phyloP scores from a whole-genome alignment of 2,888 invertebrate species.

The Eumacrocentrus americanus region DNA sequence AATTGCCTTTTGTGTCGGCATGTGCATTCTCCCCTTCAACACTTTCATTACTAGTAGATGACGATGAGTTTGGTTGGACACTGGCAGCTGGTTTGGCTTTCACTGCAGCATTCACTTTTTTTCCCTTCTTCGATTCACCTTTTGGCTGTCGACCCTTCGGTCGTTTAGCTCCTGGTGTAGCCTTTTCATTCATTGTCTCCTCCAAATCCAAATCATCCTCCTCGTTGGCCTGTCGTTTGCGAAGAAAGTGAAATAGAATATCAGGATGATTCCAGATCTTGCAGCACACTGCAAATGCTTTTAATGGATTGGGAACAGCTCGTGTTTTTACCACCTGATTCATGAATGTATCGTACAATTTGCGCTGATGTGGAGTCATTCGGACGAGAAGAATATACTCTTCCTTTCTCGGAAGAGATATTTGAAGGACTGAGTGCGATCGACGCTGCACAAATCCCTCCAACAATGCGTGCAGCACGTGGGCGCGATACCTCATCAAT shows the following conservation, averaged over 20 bases:
- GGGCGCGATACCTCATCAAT: slow-evolving; percentile 93
- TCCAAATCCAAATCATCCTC: slow-evolving; percentile 83
- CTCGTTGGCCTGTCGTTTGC: slow-evolving; percentile 79
- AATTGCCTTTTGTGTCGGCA: slow-evolving; percentile 41
- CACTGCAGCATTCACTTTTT: slow-evolving; percentile 48
- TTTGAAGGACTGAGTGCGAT: slow-evolving; percentile 90
- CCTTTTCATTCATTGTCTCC: slow-evolving; percentile 70
- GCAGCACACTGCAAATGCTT: slow-evolving; percentile 98
- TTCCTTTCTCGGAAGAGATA: slow-evolving; percentile 91
- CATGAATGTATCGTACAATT: slow-evolving; percentile 92
- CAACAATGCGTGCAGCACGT: slow-evolving; percentile 91
- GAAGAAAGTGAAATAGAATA: slow-evolving; percentile 85
- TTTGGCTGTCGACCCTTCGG: slow-evolving; percentile 59
- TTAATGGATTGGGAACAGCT: slow-evolving; percentile 91
- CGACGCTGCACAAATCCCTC: slow-evolving; percentile 96
- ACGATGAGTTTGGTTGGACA: slow-evolving; percentile 62
- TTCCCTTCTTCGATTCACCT: slow-evolving; percentile 58
- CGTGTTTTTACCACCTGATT: slow-evolving; percentile 87
- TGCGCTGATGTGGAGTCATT: slow-evolving; percentile 89
- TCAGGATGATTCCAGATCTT: slow-evolving; percentile 98
- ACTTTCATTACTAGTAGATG: slow-evolving; percentile 39
- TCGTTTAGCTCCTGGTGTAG: slow-evolving; percentile 55
- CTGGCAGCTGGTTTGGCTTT: slow-evolving; percentile 66
- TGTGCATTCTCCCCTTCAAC: slow-evolving; percentile 41
- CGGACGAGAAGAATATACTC: slow-evolving; percentile 90